phyloP scores from a whole-genome alignment of 2,797 vertebrate genomes.

The Arctocebus calabarensis region DNA sequence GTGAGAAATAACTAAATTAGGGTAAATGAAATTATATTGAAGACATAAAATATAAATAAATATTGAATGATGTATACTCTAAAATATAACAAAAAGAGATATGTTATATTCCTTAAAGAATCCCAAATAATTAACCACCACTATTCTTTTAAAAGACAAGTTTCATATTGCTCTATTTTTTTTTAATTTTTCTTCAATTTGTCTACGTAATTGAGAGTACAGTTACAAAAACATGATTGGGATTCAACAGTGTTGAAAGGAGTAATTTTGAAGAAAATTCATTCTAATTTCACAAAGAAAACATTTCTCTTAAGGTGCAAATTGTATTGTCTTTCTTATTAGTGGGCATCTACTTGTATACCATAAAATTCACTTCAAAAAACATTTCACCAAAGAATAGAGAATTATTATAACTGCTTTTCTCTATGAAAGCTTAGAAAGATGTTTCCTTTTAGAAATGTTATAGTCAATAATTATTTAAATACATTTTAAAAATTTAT shows the following conservation, averaged over 20 bases:
- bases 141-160: not conserved
- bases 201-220: not conserved
- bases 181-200: not conserved
- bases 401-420: not conserved
- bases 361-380: not conserved
- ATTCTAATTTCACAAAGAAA: not conserved
- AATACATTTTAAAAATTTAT: not conserved
- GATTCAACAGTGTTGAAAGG: not conserved
- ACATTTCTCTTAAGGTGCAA: not conserved
- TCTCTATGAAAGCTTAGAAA: not conserved
- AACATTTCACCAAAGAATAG: not conserved
- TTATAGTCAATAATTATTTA: not conserved
- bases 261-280: not conserved
- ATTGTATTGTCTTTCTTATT: not conserved
- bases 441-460: not conserved
- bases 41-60: not conserved
- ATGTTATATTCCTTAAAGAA: not conserved
- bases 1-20: not conserved
- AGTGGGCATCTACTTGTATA: not conserved
- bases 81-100: not conserved
- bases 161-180: not conserved
- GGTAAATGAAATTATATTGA: not conserved
- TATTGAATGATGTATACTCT: not conserved
- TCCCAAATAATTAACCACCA: not conserved
- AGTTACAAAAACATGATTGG: not conserved